Percentiles rank a stretch among this genome's conserved stretches.
These are phyloP conservation scores for Autographa pulchrina DNA, from an alignment of 2,888 invertebrate species.

Conservation along the genomic window DNA sequence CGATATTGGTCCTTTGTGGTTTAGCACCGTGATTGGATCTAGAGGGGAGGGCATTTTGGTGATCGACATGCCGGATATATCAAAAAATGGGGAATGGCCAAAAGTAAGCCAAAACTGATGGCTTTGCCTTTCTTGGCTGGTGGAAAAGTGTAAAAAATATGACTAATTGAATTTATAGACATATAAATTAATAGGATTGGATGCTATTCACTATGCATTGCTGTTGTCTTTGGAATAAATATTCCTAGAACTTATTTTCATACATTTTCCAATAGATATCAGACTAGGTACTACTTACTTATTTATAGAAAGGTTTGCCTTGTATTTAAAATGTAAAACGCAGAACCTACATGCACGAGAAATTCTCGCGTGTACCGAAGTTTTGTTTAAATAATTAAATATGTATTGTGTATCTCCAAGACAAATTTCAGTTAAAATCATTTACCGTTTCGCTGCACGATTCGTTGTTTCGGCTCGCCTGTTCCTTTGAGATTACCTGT, in stretches of 20 bases:
- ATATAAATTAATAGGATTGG: no score
- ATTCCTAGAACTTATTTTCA: no score
- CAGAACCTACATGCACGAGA: neutral
- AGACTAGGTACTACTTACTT: no score
- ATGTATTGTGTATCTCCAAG: conserved; percentile 3
- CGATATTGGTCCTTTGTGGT: conserved; percentile 1
- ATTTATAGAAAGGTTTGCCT: neutral
- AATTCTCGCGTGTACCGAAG: neutral
- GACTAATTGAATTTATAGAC: no score
- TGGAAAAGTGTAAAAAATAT: no score
- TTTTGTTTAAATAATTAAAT: neutral
- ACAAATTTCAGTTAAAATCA: neutral
- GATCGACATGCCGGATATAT: neutral
- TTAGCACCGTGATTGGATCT: neutral
- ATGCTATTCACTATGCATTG: no score
- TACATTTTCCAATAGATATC: no score
- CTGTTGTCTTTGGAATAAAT: no score
- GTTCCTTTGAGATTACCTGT: conserved; percentile 3
- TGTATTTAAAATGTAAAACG: neutral
- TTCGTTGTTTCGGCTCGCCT: neutral
- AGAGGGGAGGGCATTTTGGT: no score
- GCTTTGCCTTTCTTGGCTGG: no score
- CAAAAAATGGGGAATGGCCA: neutral
- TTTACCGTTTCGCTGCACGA: neutral
- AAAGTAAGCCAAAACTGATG: neutral